Evolutionary conservation across 2,113 vertebrate genomes (phyloP).

Genomic region (Alethe castanea): DNA sequence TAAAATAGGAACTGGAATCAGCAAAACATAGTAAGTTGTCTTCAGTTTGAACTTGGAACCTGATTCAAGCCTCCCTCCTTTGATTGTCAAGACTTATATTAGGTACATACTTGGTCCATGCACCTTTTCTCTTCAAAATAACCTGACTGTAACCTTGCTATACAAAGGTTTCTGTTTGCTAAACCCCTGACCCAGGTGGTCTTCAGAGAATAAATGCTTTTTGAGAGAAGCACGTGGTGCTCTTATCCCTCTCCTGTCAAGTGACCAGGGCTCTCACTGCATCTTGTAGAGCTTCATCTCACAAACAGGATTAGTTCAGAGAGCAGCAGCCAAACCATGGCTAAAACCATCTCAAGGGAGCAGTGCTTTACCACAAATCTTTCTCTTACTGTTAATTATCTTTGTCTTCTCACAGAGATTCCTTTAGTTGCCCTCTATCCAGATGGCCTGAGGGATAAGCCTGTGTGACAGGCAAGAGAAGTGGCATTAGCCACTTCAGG

Average conservation of each 20-base stretch:
- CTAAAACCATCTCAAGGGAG: neutral
- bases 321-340: neutral
- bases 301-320: neutral
- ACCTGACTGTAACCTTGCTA: neutral
- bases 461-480: neutral
- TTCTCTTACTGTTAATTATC: neutral
- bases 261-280: neutral
- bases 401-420: neutral
- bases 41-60: neutral
- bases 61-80: neutral
- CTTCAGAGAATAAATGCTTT: neutral
- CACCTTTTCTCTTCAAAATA: neutral
- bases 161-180: neutral
- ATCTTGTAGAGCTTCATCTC: neutral
- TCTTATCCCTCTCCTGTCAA: neutral
- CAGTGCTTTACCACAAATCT: neutral
- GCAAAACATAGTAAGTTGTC: neutral
- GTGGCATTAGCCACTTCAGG: neutral
- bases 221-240: neutral
- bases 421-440: neutral
- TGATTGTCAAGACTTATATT: neutral
- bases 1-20: neutral
- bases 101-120: neutral
- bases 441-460: neutral
- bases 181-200: neutral